Evolutionary conservation across 2,797 vertebrate genomes (phyloP).

Genomic region (Peromyscus nudipes): DNA sequence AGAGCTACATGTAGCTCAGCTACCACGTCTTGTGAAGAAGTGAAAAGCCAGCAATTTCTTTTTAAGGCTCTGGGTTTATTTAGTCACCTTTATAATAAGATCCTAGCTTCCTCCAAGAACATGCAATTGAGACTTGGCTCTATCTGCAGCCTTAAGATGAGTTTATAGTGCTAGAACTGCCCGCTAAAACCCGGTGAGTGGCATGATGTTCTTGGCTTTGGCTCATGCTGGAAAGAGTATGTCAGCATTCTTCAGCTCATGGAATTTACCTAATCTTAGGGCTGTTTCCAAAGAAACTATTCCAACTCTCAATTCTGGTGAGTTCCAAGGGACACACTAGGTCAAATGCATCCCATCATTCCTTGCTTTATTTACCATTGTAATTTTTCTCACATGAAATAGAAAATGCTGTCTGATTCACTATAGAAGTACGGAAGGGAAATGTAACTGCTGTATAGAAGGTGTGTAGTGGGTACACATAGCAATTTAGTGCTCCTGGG

Average conservation of each 20-base stretch:
- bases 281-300: background rate
- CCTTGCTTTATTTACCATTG: background rate
- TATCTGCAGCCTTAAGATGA: constrained; percentile 26
- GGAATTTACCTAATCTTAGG: background rate
- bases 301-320: background rate
- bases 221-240: background rate
- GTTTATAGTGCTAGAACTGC: constrained; percentile 3
- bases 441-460: background rate
- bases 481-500: background rate
- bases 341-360: background rate
- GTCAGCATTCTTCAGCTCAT: background rate
- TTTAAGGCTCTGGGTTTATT: constrained; percentile 30
- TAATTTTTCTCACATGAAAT: constrained; percentile 25
- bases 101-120: background rate
- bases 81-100: constrained; percentile 47
- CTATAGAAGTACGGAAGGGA: background rate
- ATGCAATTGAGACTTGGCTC: constrained; percentile 8
- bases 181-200: background rate
- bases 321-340: background rate
- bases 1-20: too few relatives aligned
- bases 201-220: background rate
- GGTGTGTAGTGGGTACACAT: accelerated
- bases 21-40: background rate
- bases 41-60: background rate
- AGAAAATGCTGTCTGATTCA: background rate